A percentile compares a stretch with the other conserved stretches of the same genome.
Evolutionary conservation across 2,888 invertebrate genomes (phyloP).

Genomic region (Cryptophagus acutangulus): DNA sequence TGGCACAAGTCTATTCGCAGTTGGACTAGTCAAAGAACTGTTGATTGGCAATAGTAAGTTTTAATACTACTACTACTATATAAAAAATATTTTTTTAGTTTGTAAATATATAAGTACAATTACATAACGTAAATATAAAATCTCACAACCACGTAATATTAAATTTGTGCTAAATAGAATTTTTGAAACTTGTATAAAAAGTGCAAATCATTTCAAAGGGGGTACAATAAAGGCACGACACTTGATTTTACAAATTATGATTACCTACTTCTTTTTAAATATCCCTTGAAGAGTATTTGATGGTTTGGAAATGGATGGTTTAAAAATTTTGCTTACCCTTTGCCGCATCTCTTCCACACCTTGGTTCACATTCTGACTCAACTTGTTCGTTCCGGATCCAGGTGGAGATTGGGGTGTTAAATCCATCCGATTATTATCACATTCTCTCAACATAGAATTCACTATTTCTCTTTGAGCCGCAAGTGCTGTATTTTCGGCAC

Average conservation of each 20-base stretch:
- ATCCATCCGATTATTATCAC: constrained; percentile 49
- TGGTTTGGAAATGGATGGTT: constrained; percentile 44
- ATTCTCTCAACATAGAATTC: constrained; percentile 51
- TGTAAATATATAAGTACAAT: constrained; percentile 4
- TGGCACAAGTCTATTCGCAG: constrained; percentile 76
- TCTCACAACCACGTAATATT: constrained; percentile 10
- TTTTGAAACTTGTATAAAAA: not conserved
- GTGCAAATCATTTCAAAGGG: no score
- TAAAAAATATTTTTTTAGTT: not conserved
- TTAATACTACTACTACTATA: constrained; percentile 19
- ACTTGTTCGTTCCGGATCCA: constrained; percentile 19
- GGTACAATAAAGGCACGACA: constrained; percentile 6
- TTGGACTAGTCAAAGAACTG: constrained; percentile 60
- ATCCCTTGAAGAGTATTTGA: constrained; percentile 44
- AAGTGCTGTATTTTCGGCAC: constrained; percentile 47
- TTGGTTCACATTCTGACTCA: constrained; percentile 48
- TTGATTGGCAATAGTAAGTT: constrained; percentile 43
- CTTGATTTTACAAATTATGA: not conserved
- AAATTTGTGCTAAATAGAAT: constrained; percentile 5
- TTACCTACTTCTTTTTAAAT: constrained; percentile 47
- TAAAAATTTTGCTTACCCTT: constrained; percentile 57
- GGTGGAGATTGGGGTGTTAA: constrained; percentile 5
- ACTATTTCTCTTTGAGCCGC: constrained; percentile 52
- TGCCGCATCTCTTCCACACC: constrained; percentile 59
- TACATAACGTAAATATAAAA: not conserved